Percentiles rank a stretch among this genome's conserved stretches.
Conservation (phyloP, 2,113 vertebrate species). For the Micromys minutus region DNA sequence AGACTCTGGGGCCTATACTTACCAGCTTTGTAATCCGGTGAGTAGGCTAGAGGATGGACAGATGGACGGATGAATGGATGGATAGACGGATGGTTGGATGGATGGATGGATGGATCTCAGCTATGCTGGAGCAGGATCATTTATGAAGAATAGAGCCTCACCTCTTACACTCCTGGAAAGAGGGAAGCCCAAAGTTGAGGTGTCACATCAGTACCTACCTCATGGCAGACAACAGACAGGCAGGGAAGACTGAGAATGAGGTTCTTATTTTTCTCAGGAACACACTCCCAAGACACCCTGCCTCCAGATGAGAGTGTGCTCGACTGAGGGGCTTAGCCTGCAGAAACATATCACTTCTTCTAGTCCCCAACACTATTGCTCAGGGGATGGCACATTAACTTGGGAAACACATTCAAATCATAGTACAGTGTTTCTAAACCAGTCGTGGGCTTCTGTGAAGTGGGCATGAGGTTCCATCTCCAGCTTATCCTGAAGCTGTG, state of each 20-base stretch:
- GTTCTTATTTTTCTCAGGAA: not conserved
- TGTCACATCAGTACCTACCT: no score
- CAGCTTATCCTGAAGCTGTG: rapidly evolving
- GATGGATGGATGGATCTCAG: not conserved
- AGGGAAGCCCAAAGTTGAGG: not conserved
- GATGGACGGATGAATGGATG: not conserved
- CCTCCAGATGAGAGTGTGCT: not conserved
- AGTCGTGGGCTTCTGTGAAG: no score
- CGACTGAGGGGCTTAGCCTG: not conserved
- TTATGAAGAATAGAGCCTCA: not conserved
- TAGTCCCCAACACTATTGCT: not conserved
- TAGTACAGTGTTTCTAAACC: not conserved
- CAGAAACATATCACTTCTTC: not conserved
- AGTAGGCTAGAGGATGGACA: not conserved
- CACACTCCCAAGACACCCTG: not conserved
- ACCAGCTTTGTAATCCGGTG: not conserved
- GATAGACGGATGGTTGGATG: no score
- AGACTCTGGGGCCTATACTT: not conserved
- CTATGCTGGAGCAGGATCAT: not conserved
- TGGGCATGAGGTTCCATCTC: not conserved
- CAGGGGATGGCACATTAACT: not conserved
- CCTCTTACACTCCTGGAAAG: not conserved
- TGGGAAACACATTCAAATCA: not conserved
- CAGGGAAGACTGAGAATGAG: not conserved
- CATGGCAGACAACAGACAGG: not conserved